These are phyloP conservation scores for Psittacula derbiana DNA, from an alignment of 2,797 vertebrate genomes.

Conservation along the genomic window DNA sequence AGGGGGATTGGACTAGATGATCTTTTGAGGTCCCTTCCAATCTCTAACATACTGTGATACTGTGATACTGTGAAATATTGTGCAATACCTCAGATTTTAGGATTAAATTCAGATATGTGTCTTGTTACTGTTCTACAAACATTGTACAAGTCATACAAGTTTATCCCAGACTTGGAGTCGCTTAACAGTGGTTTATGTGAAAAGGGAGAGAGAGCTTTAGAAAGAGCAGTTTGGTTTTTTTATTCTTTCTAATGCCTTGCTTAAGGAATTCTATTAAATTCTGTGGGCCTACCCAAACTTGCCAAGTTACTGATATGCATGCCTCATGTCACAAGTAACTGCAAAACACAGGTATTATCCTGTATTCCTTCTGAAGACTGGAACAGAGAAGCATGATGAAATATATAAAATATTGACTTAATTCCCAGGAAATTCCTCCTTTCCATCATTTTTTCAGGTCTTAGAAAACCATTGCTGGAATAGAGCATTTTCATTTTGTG, in stretches of 20 bases:
- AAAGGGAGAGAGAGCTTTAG: background rate
- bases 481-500: background rate
- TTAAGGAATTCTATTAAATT: background rate
- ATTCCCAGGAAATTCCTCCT: background rate
- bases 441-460: background rate
- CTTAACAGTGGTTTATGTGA: background rate
- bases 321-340: background rate
- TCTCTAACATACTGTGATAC: too few relatives aligned
- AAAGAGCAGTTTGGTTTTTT: background rate
- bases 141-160: background rate
- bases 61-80: too few relatives aligned
- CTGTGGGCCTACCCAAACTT: background rate
- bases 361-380: background rate
- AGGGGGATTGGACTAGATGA: too few relatives aligned
- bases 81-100: background rate
- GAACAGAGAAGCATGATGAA: background rate
- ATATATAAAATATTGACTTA: constrained; percentile 18
- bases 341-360: background rate
- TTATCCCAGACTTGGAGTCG: background rate
- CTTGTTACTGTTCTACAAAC: background rate
- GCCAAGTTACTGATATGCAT: background rate
- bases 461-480: background rate
- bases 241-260: background rate
- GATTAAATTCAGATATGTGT: background rate
- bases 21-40: too few relatives aligned